phyloP scores from a whole-genome alignment of 2,113 vertebrate species.

The Takifugu flavidus region DNA sequence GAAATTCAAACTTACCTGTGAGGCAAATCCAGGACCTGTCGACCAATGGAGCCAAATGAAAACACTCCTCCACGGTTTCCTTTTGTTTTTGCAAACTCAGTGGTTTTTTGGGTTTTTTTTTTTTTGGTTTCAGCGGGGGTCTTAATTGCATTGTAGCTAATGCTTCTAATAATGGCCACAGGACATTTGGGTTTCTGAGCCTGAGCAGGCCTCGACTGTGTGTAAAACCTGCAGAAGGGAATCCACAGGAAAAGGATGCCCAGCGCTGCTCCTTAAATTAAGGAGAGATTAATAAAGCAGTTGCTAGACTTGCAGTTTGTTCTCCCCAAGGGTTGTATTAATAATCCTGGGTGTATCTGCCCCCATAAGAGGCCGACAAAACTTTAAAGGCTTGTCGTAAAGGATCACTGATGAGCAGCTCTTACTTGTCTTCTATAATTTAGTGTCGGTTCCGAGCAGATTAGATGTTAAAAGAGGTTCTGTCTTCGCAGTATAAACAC shows the following conservation, averaged over 20 bases:
- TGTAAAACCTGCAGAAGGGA: conserved; percentile 61
- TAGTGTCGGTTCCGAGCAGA: conserved; percentile 59
- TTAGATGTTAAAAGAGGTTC: conserved; percentile 56
- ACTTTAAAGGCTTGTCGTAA: conserved; percentile 72
- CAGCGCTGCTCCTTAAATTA: conserved; percentile 69
- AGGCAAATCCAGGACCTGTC: conserved; percentile 62
- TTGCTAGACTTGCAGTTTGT: conserved; percentile 77
- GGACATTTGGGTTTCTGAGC: conserved; percentile 72
- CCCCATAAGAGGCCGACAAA: conserved; percentile 62
- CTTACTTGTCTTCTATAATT: conserved; percentile 72
- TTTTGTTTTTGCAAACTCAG: conserved; percentile 70
- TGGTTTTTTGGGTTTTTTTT: conserved; percentile 52
- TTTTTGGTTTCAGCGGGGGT: conserved; percentile 35
- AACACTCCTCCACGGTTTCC: conserved; percentile 62
- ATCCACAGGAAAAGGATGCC: conserved; percentile 68
- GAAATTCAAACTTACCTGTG: conserved; percentile 75
- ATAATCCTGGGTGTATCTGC: conserved; percentile 72
- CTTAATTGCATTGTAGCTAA: conserved; percentile 73
- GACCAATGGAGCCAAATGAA: conserved; percentile 68
- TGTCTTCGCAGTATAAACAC: conserved; percentile 44
- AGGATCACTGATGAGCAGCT: conserved; percentile 65
- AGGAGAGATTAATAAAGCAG: conserved; percentile 73
- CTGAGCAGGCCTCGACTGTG: conserved; percentile 52
- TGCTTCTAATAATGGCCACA: conserved; percentile 69
- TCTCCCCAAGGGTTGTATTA: conserved; percentile 73